These are phyloP conservation scores for Pygoscelis adeliae DNA, from an alignment of 2,113 vertebrate genomes.

Conservation along the genomic window DNA sequence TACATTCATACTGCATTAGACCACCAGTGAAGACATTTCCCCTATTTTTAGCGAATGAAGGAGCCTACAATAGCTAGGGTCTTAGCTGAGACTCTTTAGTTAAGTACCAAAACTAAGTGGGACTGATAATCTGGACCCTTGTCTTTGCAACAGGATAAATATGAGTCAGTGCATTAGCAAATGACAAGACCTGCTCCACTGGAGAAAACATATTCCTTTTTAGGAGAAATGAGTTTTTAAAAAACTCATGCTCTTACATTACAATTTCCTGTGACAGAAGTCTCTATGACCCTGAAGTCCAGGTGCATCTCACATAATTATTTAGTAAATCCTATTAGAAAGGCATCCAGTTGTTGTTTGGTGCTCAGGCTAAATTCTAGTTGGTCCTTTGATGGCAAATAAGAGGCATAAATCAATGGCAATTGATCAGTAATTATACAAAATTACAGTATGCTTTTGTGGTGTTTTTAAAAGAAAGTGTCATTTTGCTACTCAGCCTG, in stretches of 20 bases:
- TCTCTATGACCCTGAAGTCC: background rate
- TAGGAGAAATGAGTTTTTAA: background rate
- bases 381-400: background rate
- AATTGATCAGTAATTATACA: conserved; percentile 47
- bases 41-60: background rate
- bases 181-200: background rate
- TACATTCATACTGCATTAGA: background rate
- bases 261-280: background rate
- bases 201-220: background rate
- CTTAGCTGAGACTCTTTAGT: background rate
- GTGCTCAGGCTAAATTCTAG: background rate
- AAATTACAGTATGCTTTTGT: conserved; percentile 52
- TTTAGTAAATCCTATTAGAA: background rate
- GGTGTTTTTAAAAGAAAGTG: conserved; percentile 36
- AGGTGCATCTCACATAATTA: background rate
- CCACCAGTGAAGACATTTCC: background rate
- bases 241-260: background rate
- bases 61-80: background rate
- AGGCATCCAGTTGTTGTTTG: background rate
- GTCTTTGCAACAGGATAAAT: background rate
- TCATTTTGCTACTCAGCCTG: conserved; percentile 42
- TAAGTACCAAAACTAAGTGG: background rate
- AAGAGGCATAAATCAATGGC: conserved; percentile 16
- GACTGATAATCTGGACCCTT: background rate
- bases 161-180: background rate